Percentiles rank a stretch among this genome's conserved stretches.
phyloP scores from a whole-genome alignment of 2,113 vertebrate species.

The Bungarus multicinctus region DNA sequence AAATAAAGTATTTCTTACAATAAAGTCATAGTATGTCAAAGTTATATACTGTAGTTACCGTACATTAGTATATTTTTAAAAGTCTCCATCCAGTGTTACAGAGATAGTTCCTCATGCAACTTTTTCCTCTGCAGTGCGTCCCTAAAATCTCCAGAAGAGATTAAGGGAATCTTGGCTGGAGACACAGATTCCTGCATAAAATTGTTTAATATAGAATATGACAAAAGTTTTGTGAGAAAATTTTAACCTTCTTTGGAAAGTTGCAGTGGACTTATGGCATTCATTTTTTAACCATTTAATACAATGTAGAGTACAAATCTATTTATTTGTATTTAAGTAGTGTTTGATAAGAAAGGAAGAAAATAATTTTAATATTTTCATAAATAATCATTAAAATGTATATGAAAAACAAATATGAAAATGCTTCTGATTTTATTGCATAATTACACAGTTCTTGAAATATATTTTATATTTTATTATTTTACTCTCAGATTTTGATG shows the following conservation, averaged over 20 bases:
- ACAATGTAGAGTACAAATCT: background rate
- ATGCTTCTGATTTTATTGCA: background rate
- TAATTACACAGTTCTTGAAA: constrained; percentile 5
- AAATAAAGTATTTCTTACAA: background rate
- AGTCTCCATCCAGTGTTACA: background rate
- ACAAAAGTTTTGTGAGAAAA: background rate
- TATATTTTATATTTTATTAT: background rate
- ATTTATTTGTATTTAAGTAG: background rate
- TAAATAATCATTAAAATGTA: background rate
- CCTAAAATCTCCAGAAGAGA: background rate
- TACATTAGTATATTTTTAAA: background rate
- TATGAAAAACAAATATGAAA: background rate
- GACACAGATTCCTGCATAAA: background rate
- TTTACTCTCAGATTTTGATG: constrained; percentile 84
- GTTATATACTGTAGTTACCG: background rate
- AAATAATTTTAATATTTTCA: background rate
- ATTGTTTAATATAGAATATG: background rate
- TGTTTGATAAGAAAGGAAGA: background rate
- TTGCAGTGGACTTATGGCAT: background rate
- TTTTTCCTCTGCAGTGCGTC: background rate
- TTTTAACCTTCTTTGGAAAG: background rate
- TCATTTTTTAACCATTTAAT: background rate
- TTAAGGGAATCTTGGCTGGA: background rate
- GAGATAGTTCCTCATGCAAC: background rate
- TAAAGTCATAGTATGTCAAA: background rate